Percentiles rank a stretch among this genome's conserved stretches.
Evolutionary conservation across 2,888 invertebrate species (phyloP).

Genomic region (Drosophila subquinaria): DNA sequence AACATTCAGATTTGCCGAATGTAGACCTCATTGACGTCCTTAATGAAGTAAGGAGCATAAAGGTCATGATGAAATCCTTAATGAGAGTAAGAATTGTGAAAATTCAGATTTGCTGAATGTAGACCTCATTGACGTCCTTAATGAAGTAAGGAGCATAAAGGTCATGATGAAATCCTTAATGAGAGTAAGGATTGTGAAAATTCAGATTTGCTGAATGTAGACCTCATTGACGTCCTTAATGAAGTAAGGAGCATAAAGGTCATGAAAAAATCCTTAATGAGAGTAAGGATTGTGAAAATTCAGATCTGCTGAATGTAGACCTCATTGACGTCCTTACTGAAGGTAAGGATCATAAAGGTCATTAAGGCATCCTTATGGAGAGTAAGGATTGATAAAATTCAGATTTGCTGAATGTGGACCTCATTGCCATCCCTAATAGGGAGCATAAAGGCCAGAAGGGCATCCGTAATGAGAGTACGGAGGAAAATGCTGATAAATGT

Average conservation of each 20-base stretch:
- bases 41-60: no score
- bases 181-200: slow-evolving; percentile 1
- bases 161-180: background rate
- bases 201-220: background rate
- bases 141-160: no score
- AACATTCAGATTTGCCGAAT: no score
- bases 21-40: no score
- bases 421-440: background rate
- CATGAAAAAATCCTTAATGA: no score
- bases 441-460: background rate
- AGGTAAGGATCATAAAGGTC: no score
- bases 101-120: background rate
- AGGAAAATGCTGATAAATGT: background rate
- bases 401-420: background rate
- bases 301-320: no score
- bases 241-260: no score
- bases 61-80: background rate
- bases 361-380: no score
- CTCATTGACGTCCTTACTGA: no score
- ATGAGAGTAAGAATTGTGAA: background rate
- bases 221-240: background rate
- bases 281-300: no score
- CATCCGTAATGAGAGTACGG: background rate
- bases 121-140: no score
- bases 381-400: background rate